These are phyloP conservation scores for Coelopa pilipes DNA, from an alignment of 2,888 invertebrate genomes.

Conservation along the genomic window DNA sequence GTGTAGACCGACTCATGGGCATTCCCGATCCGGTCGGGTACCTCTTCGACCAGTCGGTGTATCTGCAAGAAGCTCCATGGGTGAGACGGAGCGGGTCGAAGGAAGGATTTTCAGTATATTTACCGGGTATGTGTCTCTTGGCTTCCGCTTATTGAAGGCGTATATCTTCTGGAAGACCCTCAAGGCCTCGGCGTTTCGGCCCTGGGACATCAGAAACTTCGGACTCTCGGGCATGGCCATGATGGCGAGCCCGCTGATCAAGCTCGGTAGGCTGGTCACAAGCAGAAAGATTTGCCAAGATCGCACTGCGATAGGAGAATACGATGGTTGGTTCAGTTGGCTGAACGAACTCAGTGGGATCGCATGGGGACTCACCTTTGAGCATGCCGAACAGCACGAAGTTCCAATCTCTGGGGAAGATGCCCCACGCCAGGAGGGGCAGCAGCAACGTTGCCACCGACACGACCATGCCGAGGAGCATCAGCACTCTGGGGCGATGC, in stretches of 20 bases:
- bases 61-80: conserved; percentile 49
- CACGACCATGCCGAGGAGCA: conserved; percentile 75
- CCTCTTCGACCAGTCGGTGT: conserved; percentile 55
- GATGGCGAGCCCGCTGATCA: conserved; percentile 71
- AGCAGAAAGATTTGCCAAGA: conserved; percentile 69
- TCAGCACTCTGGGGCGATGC: conserved; percentile 74
- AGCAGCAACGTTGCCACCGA: conserved; percentile 74
- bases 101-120: background rate
- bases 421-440: conserved; percentile 79
- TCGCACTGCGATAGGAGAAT: conserved; percentile 48
- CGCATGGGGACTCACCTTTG: conserved; percentile 59
- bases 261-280: conserved; percentile 72
- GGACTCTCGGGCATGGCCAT: conserved; percentile 69
- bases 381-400: conserved; percentile 66
- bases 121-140: conserved; percentile 75
- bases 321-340: background rate
- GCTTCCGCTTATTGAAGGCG: conserved; percentile 73
- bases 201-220: conserved; percentile 61
- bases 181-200: conserved; percentile 59
- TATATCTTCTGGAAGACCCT: conserved; percentile 70
- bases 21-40: conserved; percentile 50
- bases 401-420: conserved; percentile 75
- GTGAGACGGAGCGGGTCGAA: background rate
- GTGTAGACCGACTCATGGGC: conserved; percentile 51
- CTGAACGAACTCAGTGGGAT: too few species aligned